Evolutionary conservation across 2,113 vertebrate species (phyloP).

Genomic region (Telmatochromis sp.): DNA sequence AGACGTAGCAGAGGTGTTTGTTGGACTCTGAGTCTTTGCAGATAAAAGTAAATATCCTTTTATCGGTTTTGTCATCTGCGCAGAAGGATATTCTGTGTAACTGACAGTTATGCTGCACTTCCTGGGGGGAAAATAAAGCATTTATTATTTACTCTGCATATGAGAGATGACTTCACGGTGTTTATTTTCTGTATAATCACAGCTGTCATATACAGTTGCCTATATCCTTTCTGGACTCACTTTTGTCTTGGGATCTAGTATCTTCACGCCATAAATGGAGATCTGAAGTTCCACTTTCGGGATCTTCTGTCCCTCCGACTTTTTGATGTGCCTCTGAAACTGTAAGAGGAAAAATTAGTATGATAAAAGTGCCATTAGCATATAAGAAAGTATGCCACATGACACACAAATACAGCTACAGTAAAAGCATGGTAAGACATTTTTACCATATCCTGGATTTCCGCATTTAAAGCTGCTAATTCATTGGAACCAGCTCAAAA

Average conservation of each 20-base stretch:
- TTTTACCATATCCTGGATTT: neutral
- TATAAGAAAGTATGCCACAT: neutral
- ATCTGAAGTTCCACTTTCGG: slow-evolving; percentile 97
- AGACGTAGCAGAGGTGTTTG: slow-evolving; percentile 97
- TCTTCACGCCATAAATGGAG: slow-evolving; percentile 98
- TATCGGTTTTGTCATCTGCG: slow-evolving; percentile 98
- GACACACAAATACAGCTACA: neutral
- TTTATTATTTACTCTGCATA: neutral
- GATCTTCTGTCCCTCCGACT: slow-evolving; percentile 94
- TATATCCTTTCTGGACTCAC: slow-evolving; percentile 62
- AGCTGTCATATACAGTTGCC: rapidly evolving
- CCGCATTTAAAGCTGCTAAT: neutral
- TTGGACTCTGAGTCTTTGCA: slow-evolving; percentile 98
- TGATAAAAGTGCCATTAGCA: neutral
- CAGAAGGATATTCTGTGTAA: slow-evolving; percentile 98
- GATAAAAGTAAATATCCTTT: slow-evolving; percentile 98
- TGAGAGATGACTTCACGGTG: neutral
- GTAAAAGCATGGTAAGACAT: neutral
- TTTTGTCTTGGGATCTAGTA: slow-evolving; percentile 93
- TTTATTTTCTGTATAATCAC: neutral
- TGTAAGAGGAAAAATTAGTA: slow-evolving; percentile 16
- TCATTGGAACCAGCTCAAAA: neutral
- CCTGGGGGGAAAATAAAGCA: slow-evolving; percentile 67
- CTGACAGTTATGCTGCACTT: slow-evolving; percentile 94
- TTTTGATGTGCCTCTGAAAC: slow-evolving; percentile 99